Evolutionary conservation across 2,113 vertebrate genomes (phyloP).

Genomic region (rabbit (Oryctolagus cuniculus)): DNA sequence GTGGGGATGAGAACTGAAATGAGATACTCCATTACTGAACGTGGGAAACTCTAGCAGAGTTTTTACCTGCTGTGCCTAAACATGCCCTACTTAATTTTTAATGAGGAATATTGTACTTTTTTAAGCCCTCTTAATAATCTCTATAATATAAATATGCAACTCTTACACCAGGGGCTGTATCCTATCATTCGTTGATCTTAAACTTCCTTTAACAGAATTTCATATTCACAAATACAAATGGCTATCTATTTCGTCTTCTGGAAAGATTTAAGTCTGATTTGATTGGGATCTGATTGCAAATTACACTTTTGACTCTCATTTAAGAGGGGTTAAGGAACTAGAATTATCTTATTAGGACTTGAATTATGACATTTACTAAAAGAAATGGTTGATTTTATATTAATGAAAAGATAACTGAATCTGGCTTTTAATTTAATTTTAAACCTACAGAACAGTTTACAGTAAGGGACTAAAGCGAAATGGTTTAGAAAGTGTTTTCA

Average conservation of each 20-base stretch:
- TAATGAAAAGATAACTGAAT: neutral
- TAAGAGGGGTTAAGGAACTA: neutral
- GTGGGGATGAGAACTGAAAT: too few species aligned
- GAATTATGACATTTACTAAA: slow-evolving; percentile 33
- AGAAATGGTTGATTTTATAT: slow-evolving; percentile 20
- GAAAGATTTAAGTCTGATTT: slow-evolving; percentile 23
- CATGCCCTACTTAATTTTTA: neutral
- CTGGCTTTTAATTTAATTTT: neutral
- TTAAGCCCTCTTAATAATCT: slow-evolving; percentile 17
- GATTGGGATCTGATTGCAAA: neutral
- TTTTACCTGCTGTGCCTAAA: too few species aligned
- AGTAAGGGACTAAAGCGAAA: slow-evolving; percentile 28
- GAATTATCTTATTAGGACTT: slow-evolving; percentile 36
- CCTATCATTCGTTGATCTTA: neutral
- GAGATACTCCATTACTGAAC: too few species aligned
- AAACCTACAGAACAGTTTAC: neutral
- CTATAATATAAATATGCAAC: neutral
- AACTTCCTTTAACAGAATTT: slow-evolving; percentile 3
- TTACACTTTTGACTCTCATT: neutral
- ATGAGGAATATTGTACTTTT: neutral
- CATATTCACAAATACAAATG: slow-evolving; percentile 30
- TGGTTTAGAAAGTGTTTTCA: neutral
- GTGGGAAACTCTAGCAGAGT: too few species aligned
- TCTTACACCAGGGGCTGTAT: neutral
- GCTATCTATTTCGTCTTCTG: neutral